Percentiles rank a stretch among this genome's conserved stretches.
These are phyloP conservation scores for Euleptes europaea DNA, from an alignment of 2,113 vertebrate species.

Conservation along the genomic window DNA sequence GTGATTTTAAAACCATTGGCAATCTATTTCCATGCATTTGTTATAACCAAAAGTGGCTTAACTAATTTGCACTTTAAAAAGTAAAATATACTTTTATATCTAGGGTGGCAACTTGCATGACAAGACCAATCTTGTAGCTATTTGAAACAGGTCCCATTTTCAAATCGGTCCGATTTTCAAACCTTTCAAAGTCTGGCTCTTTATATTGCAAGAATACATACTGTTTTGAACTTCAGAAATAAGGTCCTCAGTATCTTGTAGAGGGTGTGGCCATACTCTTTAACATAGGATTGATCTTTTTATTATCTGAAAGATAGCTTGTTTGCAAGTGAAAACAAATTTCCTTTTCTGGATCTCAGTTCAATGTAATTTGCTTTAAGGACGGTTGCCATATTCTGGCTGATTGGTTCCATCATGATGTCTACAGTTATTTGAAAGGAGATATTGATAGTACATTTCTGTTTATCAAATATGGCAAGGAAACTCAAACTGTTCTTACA, in stretches of 20 bases:
- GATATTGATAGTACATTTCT: neutral
- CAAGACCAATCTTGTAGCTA: slow-evolving; percentile 38
- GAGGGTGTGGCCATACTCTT: slow-evolving; percentile 12
- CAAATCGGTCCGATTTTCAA: slow-evolving; percentile 17
- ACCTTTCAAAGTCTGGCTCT: slow-evolving; percentile 40
- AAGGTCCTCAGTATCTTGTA: slow-evolving; percentile 10
- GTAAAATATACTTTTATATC: slow-evolving; percentile 47
- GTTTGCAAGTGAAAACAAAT: neutral
- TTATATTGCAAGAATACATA: slow-evolving; percentile 19
- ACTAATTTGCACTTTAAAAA: slow-evolving; percentile 29
- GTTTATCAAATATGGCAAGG: neutral
- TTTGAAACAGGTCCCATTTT: slow-evolving; percentile 49
- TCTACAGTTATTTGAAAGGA: neutral
- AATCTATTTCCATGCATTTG: slow-evolving; percentile 50
- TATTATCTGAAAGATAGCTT: neutral
- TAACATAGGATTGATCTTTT: slow-evolving; percentile 17
- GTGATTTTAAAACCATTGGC: slow-evolving; percentile 56
- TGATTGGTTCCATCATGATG: neutral
- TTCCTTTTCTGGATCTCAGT: neutral
- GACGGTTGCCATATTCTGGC: neutral
- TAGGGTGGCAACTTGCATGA: slow-evolving; percentile 42
- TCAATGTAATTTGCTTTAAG: neutral
- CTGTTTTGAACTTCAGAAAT: slow-evolving; percentile 29
- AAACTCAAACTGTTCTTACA: neutral
- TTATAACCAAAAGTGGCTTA: slow-evolving; percentile 49